Percentiles rank a stretch among this genome's conserved stretches.
These are phyloP conservation scores for Mus spretus DNA, from an alignment of 2,797 vertebrate genomes.

Conservation along the genomic window DNA sequence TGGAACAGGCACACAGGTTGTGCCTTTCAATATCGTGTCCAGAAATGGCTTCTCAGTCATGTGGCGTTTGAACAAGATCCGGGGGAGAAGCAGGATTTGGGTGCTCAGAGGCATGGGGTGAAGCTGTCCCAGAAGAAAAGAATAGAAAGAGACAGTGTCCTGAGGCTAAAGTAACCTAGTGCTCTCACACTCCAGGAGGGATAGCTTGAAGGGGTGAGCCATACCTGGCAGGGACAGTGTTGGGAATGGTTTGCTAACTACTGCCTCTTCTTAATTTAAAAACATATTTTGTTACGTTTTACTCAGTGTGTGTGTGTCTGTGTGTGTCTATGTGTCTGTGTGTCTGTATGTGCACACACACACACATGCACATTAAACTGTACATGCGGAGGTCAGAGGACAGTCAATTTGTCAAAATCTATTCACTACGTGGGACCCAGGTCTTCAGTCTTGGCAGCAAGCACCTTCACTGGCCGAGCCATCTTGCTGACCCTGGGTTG, in stretches of 20 bases:
- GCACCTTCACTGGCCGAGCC: too few relatives aligned
- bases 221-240: rapidly evolving
- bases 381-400: neutral
- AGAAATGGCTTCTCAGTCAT: neutral
- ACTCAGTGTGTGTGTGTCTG: neutral
- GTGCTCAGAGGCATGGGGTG: neutral
- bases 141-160: neutral
- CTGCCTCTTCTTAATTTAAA: neutral
- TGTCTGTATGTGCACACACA: too few relatives aligned
- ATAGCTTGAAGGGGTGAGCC: neutral
- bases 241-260: neutral
- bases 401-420: neutral
- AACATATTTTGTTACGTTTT: neutral
- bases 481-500: too few relatives aligned
- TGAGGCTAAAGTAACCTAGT: rapidly evolving
- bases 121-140: too few relatives aligned
- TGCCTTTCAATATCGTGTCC: neutral
- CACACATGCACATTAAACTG: too few relatives aligned
- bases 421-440: neutral
- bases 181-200: too few relatives aligned
- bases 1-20: rapidly evolving
- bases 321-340: too few relatives aligned
- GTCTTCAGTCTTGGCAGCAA: neutral
- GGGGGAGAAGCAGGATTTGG: neutral
- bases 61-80: neutral